Conservation (phyloP, 2,113 vertebrate genomes). For the Sapajus apella region DNA sequence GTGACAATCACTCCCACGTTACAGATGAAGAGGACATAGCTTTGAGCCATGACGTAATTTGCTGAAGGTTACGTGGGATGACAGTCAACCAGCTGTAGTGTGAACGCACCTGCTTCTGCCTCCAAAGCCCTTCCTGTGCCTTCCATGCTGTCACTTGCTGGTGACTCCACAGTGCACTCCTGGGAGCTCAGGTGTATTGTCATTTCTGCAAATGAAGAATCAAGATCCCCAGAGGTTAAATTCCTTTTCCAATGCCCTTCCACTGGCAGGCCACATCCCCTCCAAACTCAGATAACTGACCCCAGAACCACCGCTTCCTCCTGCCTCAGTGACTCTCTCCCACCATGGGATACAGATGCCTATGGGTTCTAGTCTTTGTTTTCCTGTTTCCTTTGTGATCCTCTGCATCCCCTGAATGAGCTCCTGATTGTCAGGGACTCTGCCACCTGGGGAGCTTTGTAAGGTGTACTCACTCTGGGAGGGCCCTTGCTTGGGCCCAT, state of each 20-base stretch:
- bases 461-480: not conserved
- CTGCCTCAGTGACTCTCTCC: not conserved
- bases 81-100: not conserved
- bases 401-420: not conserved
- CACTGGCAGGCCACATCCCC: not conserved
- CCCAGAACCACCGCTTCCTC: not conserved
- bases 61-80: not conserved
- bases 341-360: not conserved
- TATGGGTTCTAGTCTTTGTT: not conserved
- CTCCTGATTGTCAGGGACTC: not conserved
- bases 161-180: not conserved
- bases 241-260: not conserved
- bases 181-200: not conserved
- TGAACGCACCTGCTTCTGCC: not conserved
- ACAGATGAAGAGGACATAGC: fast-evolving
- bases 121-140: not conserved
- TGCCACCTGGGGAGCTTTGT: not conserved
- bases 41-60: not conserved
- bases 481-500: not conserved
- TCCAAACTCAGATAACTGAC: not conserved
- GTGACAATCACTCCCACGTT: fast-evolving
- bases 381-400: not conserved
- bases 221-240: not conserved
- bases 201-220: not conserved
- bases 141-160: not conserved